Percentiles rank a stretch among this genome's conserved stretches.
phyloP scores from a whole-genome alignment of 2,113 vertebrate genomes.

The Leucopternis melanops region DNA sequence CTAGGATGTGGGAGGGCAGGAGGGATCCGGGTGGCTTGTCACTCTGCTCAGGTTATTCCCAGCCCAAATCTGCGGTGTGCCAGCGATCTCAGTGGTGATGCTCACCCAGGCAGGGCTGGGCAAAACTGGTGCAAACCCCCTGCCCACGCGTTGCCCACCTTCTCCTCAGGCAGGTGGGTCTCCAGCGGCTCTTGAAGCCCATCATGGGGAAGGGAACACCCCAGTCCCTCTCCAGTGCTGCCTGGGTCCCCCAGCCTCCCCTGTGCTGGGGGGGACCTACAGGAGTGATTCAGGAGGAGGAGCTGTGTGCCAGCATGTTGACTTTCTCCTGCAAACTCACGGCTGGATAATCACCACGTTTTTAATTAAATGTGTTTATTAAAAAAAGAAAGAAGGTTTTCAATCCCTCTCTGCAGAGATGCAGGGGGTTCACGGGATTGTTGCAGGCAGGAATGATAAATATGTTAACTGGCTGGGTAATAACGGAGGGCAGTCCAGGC shows the following conservation, averaged over 20 bases:
- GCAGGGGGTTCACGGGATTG: slow-evolving; percentile 18
- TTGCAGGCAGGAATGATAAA: slow-evolving; percentile 59
- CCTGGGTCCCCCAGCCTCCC: not conserved
- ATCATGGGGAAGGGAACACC: fast-evolving
- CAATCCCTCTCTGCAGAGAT: slow-evolving; percentile 14
- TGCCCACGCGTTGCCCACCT: not conserved
- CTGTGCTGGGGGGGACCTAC: not conserved
- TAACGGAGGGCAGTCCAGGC: slow-evolving; percentile 11
- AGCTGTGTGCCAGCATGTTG: not conserved
- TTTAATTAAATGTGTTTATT: slow-evolving; percentile 57
- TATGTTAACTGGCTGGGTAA: slow-evolving; percentile 40
- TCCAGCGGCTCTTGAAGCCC: not conserved
- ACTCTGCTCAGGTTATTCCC: not conserved
- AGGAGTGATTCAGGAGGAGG: not conserved
- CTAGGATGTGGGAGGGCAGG: not conserved
- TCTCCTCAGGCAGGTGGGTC: not conserved
- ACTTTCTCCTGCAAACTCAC: not conserved
- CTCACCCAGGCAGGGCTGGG: not conserved
- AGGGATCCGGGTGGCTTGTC: not conserved
- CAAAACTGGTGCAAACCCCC: not conserved
- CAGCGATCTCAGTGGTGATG: not conserved
- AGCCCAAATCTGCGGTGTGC: fast-evolving
- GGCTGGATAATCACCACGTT: not conserved
- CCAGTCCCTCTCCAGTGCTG: not conserved
- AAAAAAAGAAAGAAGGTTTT: slow-evolving; percentile 27